Percentiles rank a stretch among this genome's conserved stretches.
Evolutionary conservation across 1,140 invertebrate species (phyloP).

Genomic region (Pygmarrhopalites habei): DNA sequence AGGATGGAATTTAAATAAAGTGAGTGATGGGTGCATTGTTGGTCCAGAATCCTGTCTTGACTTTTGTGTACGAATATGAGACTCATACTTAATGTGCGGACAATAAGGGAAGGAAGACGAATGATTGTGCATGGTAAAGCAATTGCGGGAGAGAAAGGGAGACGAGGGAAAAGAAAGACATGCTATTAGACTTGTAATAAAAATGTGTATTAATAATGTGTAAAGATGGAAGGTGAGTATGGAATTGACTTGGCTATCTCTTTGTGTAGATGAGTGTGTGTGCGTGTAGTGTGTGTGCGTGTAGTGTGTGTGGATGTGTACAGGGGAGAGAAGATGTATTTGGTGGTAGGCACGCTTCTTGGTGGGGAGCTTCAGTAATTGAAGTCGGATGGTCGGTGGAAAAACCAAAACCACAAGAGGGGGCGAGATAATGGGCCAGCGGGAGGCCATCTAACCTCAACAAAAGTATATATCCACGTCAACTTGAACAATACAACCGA

Average conservation of each 20-base stretch:
- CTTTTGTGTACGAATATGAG: too few relatives aligned
- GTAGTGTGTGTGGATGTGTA: too few relatives aligned
- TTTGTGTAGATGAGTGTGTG: too few relatives aligned
- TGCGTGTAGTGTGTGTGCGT: too few relatives aligned
- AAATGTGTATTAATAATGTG: constrained; percentile 3
- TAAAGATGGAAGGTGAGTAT: constrained; percentile 5
- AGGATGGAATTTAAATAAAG: too few relatives aligned
- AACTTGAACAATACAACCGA: constrained; percentile 26
- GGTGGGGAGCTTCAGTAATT: constrained; percentile 15
- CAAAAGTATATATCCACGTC: constrained; percentile 30
- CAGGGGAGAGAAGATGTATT: constrained; percentile 17
- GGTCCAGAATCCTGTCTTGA: too few relatives aligned
- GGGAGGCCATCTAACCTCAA: constrained; percentile 22
- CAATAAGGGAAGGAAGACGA: too few relatives aligned
- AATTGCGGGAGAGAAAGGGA: not conserved
- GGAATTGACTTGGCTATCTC: too few relatives aligned
- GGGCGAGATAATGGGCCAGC: constrained; percentile 27
- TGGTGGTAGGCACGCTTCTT: constrained; percentile 19
- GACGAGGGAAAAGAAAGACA: not conserved
- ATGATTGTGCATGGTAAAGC: too few relatives aligned
- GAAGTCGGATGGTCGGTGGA: constrained; percentile 22
- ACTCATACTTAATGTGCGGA: too few relatives aligned
- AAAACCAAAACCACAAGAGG: too few relatives aligned
- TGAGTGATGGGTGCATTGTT: too few relatives aligned
- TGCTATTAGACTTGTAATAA: constrained; percentile 10